phyloP scores from a whole-genome alignment of 2,888 invertebrate genomes.

The Watsonalla binaria region DNA sequence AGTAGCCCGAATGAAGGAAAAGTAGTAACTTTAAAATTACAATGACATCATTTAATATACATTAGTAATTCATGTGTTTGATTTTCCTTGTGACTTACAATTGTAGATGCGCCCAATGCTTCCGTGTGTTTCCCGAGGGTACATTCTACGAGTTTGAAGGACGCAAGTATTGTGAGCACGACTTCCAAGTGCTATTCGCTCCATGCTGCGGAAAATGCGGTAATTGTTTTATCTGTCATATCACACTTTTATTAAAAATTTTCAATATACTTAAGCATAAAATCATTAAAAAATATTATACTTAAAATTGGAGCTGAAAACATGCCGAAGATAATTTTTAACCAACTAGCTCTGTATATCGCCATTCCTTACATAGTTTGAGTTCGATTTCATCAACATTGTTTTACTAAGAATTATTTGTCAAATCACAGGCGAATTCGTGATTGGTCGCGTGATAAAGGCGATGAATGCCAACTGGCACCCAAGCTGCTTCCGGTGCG shows the following conservation, averaged over 20 bases:
- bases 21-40: background rate
- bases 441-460: slow-evolving; percentile 99
- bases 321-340: too few species aligned
- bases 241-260: too few species aligned
- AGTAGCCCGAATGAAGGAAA: background rate
- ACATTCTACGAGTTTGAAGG: slow-evolving; percentile 99
- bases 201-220: slow-evolving; percentile 93
- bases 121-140: slow-evolving; percentile 97
- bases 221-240: slow-evolving; percentile 29
- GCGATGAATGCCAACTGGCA: slow-evolving; percentile 99
- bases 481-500: slow-evolving; percentile 97
- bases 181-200: slow-evolving; percentile 97
- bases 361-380: too few species aligned
- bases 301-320: too few species aligned
- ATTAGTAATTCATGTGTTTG: background rate
- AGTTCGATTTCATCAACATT: too few species aligned
- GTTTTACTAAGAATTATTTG: too few species aligned
- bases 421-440: slow-evolving; percentile 87
- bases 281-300: too few species aligned
- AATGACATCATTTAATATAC: background rate
- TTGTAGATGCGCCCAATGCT: slow-evolving; percentile 97
- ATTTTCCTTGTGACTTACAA: background rate
- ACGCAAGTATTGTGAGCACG: slow-evolving; percentile 98
- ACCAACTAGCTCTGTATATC: too few species aligned
- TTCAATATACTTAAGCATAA: too few species aligned